A percentile compares a stretch with the other conserved stretches of the same genome.
These are phyloP conservation scores for Orthonevra nobilis DNA, from an alignment of 2,888 invertebrate genomes.

Conservation along the genomic window DNA sequence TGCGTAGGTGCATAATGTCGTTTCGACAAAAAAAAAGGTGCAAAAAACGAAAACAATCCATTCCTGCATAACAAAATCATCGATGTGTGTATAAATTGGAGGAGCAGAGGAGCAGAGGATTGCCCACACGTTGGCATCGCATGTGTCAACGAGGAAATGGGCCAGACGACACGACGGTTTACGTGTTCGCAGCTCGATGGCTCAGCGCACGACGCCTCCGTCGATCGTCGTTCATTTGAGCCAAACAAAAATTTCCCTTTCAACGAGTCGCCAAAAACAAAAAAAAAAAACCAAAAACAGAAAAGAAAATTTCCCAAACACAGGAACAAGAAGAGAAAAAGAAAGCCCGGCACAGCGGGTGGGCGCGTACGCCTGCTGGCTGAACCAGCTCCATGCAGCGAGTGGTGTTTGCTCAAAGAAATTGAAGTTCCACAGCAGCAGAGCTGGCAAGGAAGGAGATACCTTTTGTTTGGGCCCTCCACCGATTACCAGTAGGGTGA, in stretches of 20 bases:
- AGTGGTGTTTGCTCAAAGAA: conserved; percentile 63
- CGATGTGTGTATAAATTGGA: conserved; percentile 53
- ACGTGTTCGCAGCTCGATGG: conserved; percentile 36
- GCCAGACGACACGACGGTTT: conserved; percentile 50
- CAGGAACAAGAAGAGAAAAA: conserved; percentile 6
- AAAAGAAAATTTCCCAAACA: conserved; percentile 11
- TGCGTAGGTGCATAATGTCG: conserved; percentile 67
- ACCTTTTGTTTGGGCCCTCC: conserved; percentile 52
- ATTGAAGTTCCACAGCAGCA: conserved; percentile 48
- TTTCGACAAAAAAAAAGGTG: conserved; percentile 23
- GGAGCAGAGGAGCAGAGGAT: conserved; percentile 19
- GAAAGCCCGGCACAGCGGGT: conserved; percentile 16
- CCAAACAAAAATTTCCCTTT: conserved; percentile 58
- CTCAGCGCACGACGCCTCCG: background rate
- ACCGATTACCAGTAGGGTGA: conserved; percentile 34
- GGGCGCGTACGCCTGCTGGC: background rate
- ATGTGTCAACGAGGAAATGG: conserved; percentile 67
- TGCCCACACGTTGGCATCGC: conserved; percentile 43
- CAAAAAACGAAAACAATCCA: conserved; percentile 20
- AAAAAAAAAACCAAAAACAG: conserved; percentile 9
- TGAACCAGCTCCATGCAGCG: background rate
- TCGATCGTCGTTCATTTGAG: no score
- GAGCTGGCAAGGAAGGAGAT: conserved; percentile 8
- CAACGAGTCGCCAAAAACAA: conserved; percentile 9
- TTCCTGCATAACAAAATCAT: conserved; percentile 68